Percentiles rank a stretch among this genome's conserved stretches.
phyloP scores from a whole-genome alignment of 2,888 invertebrate species.

The Trichopria drosophilae region DNA sequence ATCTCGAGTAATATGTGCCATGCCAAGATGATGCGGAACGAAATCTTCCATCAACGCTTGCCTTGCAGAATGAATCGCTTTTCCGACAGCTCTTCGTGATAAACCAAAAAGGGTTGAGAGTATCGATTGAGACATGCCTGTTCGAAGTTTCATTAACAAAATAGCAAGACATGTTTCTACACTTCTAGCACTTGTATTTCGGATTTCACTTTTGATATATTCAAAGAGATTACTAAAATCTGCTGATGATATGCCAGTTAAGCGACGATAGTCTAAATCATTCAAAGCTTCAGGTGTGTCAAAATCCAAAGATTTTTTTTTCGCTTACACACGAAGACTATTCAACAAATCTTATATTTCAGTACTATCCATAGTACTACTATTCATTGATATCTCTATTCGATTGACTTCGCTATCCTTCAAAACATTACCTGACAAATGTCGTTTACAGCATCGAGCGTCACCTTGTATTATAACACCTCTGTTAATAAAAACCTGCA shows the following conservation, averaged over 20 bases:
- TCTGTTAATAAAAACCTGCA: too few species aligned
- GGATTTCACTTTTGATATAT: not conserved
- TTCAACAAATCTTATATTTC: too few species aligned
- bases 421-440: too few species aligned
- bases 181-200: conserved; percentile 5
- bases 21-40: conserved; percentile 2
- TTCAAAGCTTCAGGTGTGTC: too few species aligned
- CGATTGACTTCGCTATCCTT: too few species aligned
- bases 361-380: too few species aligned
- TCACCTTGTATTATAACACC: too few species aligned
- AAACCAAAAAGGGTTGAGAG: conserved; percentile 7
- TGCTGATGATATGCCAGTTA: not conserved
- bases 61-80: conserved; percentile 3
- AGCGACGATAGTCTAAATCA: not conserved
- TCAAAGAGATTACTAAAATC: conserved; percentile 4
- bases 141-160: conserved; percentile 4
- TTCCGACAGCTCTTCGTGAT: conserved; percentile 1
- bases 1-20: conserved; percentile 4
- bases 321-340: too few species aligned
- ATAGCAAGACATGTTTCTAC: conserved; percentile 3
- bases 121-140: conserved; percentile 5
- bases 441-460: too few species aligned
- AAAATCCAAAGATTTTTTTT: conserved; percentile 24
- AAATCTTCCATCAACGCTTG: conserved; percentile 1
- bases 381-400: too few species aligned